Evolutionary conservation across 2,113 vertebrate species (phyloP).

Genomic region (Lophotis ruficrista): DNA sequence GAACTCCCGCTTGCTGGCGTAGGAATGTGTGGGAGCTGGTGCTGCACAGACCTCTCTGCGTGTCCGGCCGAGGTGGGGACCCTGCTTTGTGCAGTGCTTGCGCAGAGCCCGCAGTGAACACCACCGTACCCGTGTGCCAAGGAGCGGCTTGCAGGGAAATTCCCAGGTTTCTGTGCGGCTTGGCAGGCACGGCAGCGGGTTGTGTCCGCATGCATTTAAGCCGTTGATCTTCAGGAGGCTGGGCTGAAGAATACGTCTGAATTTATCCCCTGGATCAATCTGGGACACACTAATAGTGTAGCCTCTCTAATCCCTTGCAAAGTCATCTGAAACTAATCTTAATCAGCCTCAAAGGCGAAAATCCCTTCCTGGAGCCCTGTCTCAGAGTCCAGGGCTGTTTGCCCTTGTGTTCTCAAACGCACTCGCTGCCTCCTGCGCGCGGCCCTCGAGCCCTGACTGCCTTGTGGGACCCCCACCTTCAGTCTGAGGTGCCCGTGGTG

Average conservation of each 20-base stretch:
- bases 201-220: neutral
- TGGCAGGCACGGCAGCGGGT: neutral
- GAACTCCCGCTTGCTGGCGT: neutral
- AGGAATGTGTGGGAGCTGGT: neutral
- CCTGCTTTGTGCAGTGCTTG: neutral
- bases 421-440: neutral
- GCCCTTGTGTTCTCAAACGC: neutral
- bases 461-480: neutral
- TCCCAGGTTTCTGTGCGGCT: neutral
- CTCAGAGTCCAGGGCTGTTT: neutral
- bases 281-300: neutral
- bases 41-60: neutral
- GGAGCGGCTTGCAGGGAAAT: neutral
- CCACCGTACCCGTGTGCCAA: rapidly evolving
- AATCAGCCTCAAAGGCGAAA: neutral
- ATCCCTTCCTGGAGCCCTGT: slow-evolving; percentile 10
- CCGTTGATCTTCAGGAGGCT: neutral
- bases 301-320: slow-evolving; percentile 34
- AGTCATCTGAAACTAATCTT: slow-evolving; percentile 55
- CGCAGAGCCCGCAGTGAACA: rapidly evolving
- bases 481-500: neutral
- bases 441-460: neutral
- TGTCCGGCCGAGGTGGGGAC: neutral
- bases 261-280: slow-evolving; percentile 3
- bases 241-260: neutral